Conservation (phyloP, 1,140 invertebrate genomes). For the Platyura marginata region DNA sequence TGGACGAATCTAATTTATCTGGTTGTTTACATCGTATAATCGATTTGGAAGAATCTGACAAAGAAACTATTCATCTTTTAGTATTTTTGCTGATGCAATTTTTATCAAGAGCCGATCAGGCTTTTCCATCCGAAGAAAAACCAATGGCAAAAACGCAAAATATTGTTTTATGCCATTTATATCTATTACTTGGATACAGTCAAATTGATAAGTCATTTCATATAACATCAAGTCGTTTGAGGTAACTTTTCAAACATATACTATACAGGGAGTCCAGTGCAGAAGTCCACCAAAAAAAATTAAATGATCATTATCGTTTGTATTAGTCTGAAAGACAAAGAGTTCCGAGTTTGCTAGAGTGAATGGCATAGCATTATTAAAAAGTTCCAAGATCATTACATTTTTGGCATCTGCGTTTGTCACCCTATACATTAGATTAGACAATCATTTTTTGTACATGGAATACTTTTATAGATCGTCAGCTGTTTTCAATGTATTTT, state of each 20-base stretch:
- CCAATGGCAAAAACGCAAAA: constrained; percentile 54
- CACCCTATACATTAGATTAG: no score
- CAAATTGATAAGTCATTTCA: constrained; percentile 78
- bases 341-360: no score
- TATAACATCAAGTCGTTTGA: constrained; percentile 67
- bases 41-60: constrained; percentile 85
- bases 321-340: no score
- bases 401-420: no score
- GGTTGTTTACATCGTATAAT: constrained; percentile 60
- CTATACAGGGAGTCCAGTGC: no score
- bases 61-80: constrained; percentile 89
- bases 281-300: no score
- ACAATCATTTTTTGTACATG: no score
- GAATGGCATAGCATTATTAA: no score
- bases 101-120: constrained; percentile 51
- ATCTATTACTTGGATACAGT: constrained; percentile 85
- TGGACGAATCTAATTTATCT: constrained; percentile 46
- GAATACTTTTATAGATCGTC: constrained; percentile 42
- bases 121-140: constrained; percentile 75
- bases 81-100: constrained; percentile 94
- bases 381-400: no score
- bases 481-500: constrained; percentile 87
- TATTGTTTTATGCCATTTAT: constrained; percentile 82
- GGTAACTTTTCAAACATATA: no score
- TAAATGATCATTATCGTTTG: no score